Evolutionary conservation across 2,797 vertebrate species (phyloP).

Genomic region (Ctenopoma multispine): DNA sequence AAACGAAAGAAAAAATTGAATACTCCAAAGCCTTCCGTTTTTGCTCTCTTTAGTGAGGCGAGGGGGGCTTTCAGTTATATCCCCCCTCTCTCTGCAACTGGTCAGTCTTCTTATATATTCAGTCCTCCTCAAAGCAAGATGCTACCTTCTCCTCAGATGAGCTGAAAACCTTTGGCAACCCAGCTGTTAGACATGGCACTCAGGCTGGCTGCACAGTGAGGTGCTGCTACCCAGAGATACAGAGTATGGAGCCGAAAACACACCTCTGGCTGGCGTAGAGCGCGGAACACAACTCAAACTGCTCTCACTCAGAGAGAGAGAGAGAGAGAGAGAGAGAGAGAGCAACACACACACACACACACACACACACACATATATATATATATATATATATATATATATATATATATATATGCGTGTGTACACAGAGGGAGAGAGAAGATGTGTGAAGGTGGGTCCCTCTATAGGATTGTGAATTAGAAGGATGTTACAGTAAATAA

Average conservation of each 20-base stretch:
- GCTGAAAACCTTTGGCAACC: constrained; percentile 78
- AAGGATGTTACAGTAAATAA: constrained; percentile 58
- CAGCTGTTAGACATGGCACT: constrained; percentile 76
- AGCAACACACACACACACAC: no score
- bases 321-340: constrained; percentile 20
- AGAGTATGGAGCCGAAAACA: constrained; percentile 75
- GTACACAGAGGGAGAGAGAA: constrained; percentile 5
- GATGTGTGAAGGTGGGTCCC: constrained; percentile 71
- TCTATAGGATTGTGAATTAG: constrained; percentile 73
- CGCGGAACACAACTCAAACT: constrained; percentile 72
- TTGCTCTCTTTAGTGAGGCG: constrained; percentile 79
- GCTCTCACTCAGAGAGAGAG: constrained; percentile 49
- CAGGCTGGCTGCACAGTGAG: constrained; percentile 69
- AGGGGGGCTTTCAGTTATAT: constrained; percentile 73
- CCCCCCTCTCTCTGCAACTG: constrained; percentile 78
- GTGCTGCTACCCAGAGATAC: constrained; percentile 68
- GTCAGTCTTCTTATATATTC: constrained; percentile 77
- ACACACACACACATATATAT: no score
- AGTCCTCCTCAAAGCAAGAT: constrained; percentile 76
- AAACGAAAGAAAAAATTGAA: constrained; percentile 90
- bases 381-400: background rate
- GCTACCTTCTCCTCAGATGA: constrained; percentile 77
- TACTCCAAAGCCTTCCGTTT: constrained; percentile 90
- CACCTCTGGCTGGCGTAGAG: constrained; percentile 78
- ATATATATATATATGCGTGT: background rate